These are phyloP conservation scores for Arizona elegans DNA, from an alignment of 2,113 vertebrate species.

Conservation along the genomic window DNA sequence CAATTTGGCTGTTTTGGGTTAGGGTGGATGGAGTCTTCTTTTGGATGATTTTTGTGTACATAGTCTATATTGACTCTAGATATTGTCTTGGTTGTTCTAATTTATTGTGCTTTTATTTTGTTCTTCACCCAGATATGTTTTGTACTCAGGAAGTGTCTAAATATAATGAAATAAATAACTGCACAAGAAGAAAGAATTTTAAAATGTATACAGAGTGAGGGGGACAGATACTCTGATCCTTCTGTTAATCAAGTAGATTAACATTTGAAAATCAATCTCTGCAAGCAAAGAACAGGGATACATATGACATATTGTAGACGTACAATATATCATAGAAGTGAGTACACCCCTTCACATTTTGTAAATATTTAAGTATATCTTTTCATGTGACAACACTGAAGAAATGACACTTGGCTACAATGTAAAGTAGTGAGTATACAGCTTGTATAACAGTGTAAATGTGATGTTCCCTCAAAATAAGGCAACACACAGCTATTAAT, in stretches of 20 bases:
- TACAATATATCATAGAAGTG: too few species aligned
- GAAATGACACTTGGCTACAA: too few species aligned
- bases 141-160: neutral
- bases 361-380: too few species aligned
- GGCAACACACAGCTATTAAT: too few species aligned
- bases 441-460: too few species aligned
- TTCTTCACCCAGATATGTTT: neutral
- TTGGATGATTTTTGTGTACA: neutral
- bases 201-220: neutral
- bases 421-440: too few species aligned
- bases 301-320: neutral
- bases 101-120: neutral
- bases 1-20: neutral
- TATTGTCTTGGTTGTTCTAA: neutral
- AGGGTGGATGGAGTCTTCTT: neutral
- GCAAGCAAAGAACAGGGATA: neutral
- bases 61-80: neutral
- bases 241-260: neutral
- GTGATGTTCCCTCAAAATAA: too few species aligned
- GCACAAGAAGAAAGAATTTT: neutral
- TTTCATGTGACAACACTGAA: too few species aligned
- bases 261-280: neutral
- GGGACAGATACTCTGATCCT: neutral
- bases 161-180: neutral
- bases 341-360: too few species aligned